These are phyloP conservation scores for Sepioteuthis lessoniana DNA, from an alignment of 2,888 invertebrate species.

Conservation along the genomic window DNA sequence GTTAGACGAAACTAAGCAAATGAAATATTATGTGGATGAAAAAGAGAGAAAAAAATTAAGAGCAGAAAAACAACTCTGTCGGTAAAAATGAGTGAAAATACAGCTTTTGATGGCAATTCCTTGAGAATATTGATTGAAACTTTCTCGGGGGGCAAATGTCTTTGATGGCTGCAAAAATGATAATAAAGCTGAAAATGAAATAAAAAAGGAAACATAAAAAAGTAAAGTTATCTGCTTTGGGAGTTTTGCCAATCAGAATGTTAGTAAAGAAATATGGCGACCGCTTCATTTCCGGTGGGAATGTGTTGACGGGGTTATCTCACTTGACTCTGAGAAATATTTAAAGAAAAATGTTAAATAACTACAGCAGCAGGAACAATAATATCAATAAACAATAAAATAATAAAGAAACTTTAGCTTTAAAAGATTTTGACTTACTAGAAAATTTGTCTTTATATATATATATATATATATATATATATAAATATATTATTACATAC, in stretches of 20 bases:
- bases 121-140: neutral
- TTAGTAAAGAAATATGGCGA: neutral
- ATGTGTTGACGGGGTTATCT: neutral
- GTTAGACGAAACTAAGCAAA: neutral
- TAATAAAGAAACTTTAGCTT: neutral
- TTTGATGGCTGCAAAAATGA: neutral
- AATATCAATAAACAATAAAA: neutral
- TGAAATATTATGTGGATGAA: neutral
- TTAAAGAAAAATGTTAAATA: neutral
- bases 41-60: neutral
- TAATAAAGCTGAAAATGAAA: neutral
- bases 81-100: neutral
- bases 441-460: too few species aligned
- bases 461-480: too few species aligned
- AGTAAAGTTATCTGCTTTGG: neutral
- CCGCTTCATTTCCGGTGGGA: slow-evolving; percentile 20
- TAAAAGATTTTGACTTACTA: neutral
- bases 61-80: neutral
- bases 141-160: neutral
- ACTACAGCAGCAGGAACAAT: neutral
- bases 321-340: neutral
- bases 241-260: neutral
- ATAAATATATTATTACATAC: too few species aligned
- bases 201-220: neutral
- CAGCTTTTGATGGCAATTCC: neutral